Base-by-base conservation (phyloP, 1,140 invertebrate genomes). In the Vanessa tameamea region DNA sequence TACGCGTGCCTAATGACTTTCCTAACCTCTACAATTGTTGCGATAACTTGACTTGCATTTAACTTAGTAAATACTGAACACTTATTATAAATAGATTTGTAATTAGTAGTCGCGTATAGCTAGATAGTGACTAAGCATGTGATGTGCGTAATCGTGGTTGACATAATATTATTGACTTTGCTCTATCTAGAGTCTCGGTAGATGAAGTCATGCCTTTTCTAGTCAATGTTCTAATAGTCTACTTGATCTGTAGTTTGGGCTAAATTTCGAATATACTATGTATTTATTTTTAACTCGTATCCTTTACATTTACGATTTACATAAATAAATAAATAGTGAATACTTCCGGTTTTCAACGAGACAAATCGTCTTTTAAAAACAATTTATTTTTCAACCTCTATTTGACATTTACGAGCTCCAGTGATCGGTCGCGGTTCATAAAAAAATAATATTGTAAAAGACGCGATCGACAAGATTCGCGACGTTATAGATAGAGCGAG, bases 401-500 rank as follows among this genome's bases (percentile, higher is more conserved):
- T 55, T 47, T 69, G 71, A 77, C 75, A 73, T 77, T 77, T 69
- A 47, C 67, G 75, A 20, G 66, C 16, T 65, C 43, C 31, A 57
- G 31, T 69, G 15, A 77, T 65, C 51, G 64, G 69, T 23, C 8
- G 63, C 50, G n/a, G 37, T 43, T 15, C 48, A 57, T 16, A 57
- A 55, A 53, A 63, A 64, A 69, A 69, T 64, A 68, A 63, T 16
- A 63, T 63, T 69, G 26, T 61, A 66, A 67, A 57, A 65, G 55
- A 74, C 51, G 20, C 53, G 53, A 43, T 73, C 65, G 59, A 51
- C 71, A 61, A 75, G 69, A 69, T 66, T 75, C 72, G 61, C 73
- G 51, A 47, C 31, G 70, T 68, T 70, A 70, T 57, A 73, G 73
- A 68, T 78, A 79, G 78, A 82, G 70, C 80, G 82, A 81, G 82